These are phyloP conservation scores for Dinomys branickii DNA, from an alignment of 2,113 vertebrate genomes.

Conservation along the genomic window DNA sequence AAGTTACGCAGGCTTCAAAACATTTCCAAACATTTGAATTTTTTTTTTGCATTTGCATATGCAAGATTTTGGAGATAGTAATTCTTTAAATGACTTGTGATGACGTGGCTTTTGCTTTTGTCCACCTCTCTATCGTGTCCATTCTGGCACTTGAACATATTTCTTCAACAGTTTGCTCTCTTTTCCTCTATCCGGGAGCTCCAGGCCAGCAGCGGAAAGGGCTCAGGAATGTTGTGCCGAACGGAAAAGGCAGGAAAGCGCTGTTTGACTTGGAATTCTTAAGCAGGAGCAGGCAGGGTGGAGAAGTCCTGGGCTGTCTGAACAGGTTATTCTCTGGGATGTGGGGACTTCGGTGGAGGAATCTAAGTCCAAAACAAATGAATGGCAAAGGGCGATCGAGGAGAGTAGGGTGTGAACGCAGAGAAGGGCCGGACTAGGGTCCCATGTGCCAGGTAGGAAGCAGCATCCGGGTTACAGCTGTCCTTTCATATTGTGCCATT, in stretches of 20 bases:
- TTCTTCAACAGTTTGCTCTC: background rate
- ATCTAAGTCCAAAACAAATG: slow-evolving; percentile 29
- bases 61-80: background rate
- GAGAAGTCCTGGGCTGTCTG: background rate
- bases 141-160: background rate
- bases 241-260: slow-evolving; percentile 50
- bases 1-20: background rate
- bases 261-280: slow-evolving; percentile 55
- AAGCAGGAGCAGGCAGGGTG: background rate
- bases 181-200: background rate
- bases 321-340: slow-evolving; percentile 46
- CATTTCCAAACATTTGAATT: background rate
- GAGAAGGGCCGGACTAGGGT: background rate
- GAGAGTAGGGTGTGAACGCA: background rate
- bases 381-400: background rate
- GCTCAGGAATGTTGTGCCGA: background rate
- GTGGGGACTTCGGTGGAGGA: background rate
- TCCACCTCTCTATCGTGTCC: background rate
- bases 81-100: background rate
- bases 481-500: background rate
- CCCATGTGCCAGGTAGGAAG: background rate
- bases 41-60: background rate
- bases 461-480: accelerated
- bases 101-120: background rate
- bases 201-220: background rate